These are phyloP conservation scores for Aromia moschata DNA, from an alignment of 2,888 invertebrate genomes.

Conservation along the genomic window DNA sequence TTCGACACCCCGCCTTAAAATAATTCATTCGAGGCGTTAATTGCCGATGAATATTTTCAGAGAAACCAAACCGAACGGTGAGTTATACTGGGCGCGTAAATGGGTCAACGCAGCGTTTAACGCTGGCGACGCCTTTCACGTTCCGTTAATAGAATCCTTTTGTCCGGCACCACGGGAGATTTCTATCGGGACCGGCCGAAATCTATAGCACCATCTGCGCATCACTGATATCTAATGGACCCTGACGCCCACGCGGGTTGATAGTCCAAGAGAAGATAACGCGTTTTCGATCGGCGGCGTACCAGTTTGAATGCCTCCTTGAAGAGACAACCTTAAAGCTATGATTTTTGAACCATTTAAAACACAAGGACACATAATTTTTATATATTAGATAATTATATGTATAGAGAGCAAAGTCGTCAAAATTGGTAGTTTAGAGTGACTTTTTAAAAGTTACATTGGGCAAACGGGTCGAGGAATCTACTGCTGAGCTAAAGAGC, in stretches of 20 bases:
- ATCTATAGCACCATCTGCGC: slow-evolving; percentile 10
- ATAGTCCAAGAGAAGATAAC: not conserved
- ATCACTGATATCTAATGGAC: slow-evolving; percentile 15
- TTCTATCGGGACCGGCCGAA: not conserved
- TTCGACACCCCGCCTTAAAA: not conserved
- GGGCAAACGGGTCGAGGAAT: no score
- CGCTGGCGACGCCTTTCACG: slow-evolving; percentile 12
- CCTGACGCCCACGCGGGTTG: not conserved
- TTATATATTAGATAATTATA: no score
- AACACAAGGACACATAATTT: no score
- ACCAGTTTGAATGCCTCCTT: no score
- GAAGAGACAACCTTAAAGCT: no score
- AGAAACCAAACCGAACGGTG: not conserved
- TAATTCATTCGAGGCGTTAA: not conserved
- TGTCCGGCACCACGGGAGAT: slow-evolving; percentile 9
- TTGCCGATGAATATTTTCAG: not conserved
- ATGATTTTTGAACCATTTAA: no score
- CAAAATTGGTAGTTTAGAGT: no score
- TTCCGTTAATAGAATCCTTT: slow-evolving; percentile 14
- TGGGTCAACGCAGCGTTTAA: slow-evolving; percentile 6
- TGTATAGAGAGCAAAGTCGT: no score
- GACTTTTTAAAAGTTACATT: no score
- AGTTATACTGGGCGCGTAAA: slow-evolving; percentile 4
- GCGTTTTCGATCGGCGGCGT: no score
- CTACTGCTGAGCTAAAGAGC: no score